A percentile compares a stretch with the other conserved stretches of the same genome.
phyloP scores from a whole-genome alignment of 2,888 invertebrate genomes.

The Netelia melanura region DNA sequence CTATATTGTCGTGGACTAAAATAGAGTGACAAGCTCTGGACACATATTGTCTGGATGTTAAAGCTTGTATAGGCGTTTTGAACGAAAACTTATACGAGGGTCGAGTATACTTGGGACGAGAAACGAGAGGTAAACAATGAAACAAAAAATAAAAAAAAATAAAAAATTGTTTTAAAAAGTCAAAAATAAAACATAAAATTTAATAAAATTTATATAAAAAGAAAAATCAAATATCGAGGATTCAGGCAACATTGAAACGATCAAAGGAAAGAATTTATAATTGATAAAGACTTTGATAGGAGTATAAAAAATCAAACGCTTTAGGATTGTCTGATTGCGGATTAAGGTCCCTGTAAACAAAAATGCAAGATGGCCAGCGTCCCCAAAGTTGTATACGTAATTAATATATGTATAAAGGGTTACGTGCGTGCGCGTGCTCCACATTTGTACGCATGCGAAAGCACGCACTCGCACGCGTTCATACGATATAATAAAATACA shows the following conservation, averaged over 20 bases:
- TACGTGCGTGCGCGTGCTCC: constrained; percentile 66
- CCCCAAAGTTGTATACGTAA: constrained; percentile 84
- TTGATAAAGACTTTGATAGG: constrained; percentile 79
- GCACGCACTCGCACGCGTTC: constrained; percentile 72
- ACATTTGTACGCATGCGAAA: constrained; percentile 67
- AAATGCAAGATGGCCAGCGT: constrained; percentile 85
- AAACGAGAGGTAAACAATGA: constrained; percentile 72
- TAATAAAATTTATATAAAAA: constrained; percentile 82
- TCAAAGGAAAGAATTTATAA: constrained; percentile 83
- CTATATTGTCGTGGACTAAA: constrained; percentile 70
- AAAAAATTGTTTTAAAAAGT: constrained; percentile 83
- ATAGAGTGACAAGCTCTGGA: constrained; percentile 72
- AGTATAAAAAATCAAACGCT: constrained; percentile 80
- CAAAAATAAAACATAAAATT: constrained; percentile 76
- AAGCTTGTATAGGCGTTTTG: constrained; percentile 76
- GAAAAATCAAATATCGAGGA: constrained; percentile 82
- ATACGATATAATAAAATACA: constrained; percentile 72
- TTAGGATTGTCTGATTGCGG: constrained; percentile 85
- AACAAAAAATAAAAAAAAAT: constrained; percentile 84
- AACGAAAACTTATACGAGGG: constrained; percentile 76
- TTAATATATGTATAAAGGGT: constrained; percentile 68
- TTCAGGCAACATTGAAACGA: constrained; percentile 87
- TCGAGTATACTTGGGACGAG: constrained; percentile 77
- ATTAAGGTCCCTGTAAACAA: constrained; percentile 83
- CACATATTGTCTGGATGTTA: constrained; percentile 72